Base-by-base conservation (phyloP, 2,113 vertebrate species). In the Nettapus auritus region DNA sequence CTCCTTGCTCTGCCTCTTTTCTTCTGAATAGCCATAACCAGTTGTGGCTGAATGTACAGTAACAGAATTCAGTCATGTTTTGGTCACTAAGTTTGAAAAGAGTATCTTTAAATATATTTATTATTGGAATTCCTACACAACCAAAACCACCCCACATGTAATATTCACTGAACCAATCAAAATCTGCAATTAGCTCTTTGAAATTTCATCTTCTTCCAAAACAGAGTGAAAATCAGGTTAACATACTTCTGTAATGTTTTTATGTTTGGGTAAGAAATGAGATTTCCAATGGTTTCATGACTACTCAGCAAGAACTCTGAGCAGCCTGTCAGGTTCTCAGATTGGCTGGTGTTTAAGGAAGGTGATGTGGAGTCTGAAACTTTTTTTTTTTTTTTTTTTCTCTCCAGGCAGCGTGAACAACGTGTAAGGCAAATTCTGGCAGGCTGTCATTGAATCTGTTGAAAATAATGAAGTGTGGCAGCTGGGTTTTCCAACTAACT, bases 91-190 rank as follows among this genome's bases (percentile, higher is more conserved):
- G 36, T 34, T 38, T 70, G 36, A 38, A 59, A 75, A 52, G 52
- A 33, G 26, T 33, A 33, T 4, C 38, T 69, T 26, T 34, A 8
- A 36, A 21, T 64, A 84, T 53, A 26, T 68, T 89, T 95, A 38
- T 44, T 67, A 5, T 13, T 73, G 44, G 52, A 66, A 44, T 36
- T 91, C 74, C 26, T 50, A 36, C 19, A 11, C 33, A 62, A 4
- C 29, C 36, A 52, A 44, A 55, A 57, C 8, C 4, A 6, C 38
- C 29, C 0, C 0, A 26, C 8, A 8, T 3, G 10, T 0, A 68
- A 15, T 7, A 22, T 29, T 85, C 62, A 13, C 6, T 23, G 23
- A 76, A 19, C 34, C 57, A 19, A 44, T 59, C 18, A 40, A 66
- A 78, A 44, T 52, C 46, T 81, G 33, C 2, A 1, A 6, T 70